Base-by-base conservation (phyloP, 2,888 invertebrate genomes). In the Gerris lacustris region DNA sequence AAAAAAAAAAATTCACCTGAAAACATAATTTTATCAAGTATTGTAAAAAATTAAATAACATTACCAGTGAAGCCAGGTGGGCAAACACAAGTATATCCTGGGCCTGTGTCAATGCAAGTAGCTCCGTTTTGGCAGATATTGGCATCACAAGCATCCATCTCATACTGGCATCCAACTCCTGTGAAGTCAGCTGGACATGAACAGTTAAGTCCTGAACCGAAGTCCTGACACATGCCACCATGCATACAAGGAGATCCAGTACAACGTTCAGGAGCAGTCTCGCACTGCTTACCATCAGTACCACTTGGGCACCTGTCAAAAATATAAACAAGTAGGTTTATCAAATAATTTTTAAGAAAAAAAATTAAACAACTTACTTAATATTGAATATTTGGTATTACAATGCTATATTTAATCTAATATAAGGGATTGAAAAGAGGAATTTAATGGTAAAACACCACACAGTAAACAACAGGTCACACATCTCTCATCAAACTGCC, bases 171-270 rank as follows among this genome's bases (percentile, higher is more conserved):
- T 11, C 95, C 95, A 75, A 94, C 87, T 69, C 94, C 94, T 6
- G 90, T 86, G 78, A 86, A 94, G 77, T 94, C 93, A 67, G 85
- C 84, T 0, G 94, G 89, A 77, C 96, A 97, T 5, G 95, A 90
- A 78, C 96, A 97, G 80, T 96, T 96, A 9, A 96, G 83, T 4
- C 95, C 94, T 0, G 94, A 95, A 6, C 96, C 96, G 77, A 92
- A 96, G 80, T 96, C 96, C 82, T 94, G 94, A 77, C 96, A 97
- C 79, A 90, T 90, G 69, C 96, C 96, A 67, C 91, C 93, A 78
- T 97, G 96, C 92, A 95, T 95, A 79, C 96, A 97, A 6, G 94
- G 94, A 77, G 90, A 90, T 44, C 94, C 94, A 73, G 94, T 91
- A 79, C 94, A 94, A 74, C 96, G 87, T 81, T 96, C 95, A 5